A percentile compares a stretch with the other conserved stretches of the same genome.
phyloP scores from a whole-genome alignment of 2,888 invertebrate species.

The Morinoia aosen region DNA sequence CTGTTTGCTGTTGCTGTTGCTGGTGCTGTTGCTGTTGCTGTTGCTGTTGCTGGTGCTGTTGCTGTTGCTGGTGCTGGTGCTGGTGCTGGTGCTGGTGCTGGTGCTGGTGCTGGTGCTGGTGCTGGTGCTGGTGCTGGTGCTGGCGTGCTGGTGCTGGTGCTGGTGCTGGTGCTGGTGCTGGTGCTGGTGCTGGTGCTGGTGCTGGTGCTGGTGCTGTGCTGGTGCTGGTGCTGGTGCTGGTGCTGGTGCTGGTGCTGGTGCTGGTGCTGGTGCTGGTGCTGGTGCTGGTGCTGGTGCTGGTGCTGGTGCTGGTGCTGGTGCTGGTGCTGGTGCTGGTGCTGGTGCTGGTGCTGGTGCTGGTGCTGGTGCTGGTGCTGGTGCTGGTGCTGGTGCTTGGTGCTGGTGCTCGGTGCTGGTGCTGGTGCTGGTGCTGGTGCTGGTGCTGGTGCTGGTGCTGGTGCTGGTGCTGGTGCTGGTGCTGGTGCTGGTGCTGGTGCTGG shows the following conservation, averaged over 20 bases:
- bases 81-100: not conserved
- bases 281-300: not conserved
- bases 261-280: not conserved
- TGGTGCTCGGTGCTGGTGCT: too few relatives aligned
- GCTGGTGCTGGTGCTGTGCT: not conserved
- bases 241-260: too few relatives aligned
- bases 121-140: not conserved
- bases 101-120: not conserved
- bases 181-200: not conserved
- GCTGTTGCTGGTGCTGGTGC: not conserved
- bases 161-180: not conserved
- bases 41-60: not conserved
- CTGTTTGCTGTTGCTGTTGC: too few relatives aligned
- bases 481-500: not conserved
- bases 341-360: not conserved
- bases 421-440: not conserved
- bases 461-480: not conserved
- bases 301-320: not conserved
- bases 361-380: not conserved
- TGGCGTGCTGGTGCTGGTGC: not conserved
- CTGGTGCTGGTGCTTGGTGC: too few relatives aligned
- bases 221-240: not conserved
- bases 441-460: not conserved
- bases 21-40: not conserved
- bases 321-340: not conserved